Conservation (phyloP, 1,140 invertebrate genomes). For the Hestina assimilis region DNA sequence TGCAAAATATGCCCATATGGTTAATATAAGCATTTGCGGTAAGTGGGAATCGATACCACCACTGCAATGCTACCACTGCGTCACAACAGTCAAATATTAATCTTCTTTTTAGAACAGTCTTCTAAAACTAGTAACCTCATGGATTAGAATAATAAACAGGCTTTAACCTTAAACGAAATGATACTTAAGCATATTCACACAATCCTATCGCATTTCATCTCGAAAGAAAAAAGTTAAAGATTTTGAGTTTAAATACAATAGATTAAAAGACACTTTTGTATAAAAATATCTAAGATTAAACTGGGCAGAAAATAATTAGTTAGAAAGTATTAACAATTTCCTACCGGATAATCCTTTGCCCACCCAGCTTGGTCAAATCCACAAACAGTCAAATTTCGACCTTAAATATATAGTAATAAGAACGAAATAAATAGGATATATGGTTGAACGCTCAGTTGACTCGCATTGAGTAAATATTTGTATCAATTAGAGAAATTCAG, state of each 20-base stretch:
- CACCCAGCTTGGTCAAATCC: conserved; percentile 32
- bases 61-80: too few species aligned
- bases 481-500: conserved; percentile 32
- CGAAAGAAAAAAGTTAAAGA: not conserved
- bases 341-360: conserved; percentile 34
- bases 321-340: not conserved
- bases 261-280: not conserved
- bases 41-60: too few species aligned
- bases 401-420: not conserved
- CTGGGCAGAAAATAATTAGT: conserved; percentile 2
- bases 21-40: too few species aligned
- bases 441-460: conserved; percentile 34
- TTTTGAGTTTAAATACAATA: not conserved
- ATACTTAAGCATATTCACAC: too few species aligned
- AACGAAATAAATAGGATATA: conserved; percentile 29
- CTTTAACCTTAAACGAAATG: too few species aligned
- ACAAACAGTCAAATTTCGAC: conserved; percentile 1
- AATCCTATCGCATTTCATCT: not conserved
- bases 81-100: too few species aligned
- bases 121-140: too few species aligned
- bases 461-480: conserved; percentile 42
- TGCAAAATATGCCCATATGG: too few species aligned
- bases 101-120: too few species aligned
- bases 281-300: not conserved
- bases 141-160: too few species aligned